phyloP scores from a whole-genome alignment of 2,113 vertebrate species.

The Fukomys damarensis region DNA sequence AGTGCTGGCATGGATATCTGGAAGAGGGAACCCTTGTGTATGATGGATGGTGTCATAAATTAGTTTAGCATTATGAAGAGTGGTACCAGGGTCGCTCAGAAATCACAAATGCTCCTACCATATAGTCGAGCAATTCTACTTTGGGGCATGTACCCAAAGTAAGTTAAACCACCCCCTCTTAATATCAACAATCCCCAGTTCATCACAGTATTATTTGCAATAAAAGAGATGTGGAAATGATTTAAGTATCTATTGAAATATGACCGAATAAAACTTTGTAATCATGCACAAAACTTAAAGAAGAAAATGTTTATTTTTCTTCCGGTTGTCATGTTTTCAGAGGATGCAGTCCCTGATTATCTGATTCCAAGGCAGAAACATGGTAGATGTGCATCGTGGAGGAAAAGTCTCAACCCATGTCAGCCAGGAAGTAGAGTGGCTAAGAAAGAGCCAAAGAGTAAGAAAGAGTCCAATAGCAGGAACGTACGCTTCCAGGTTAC shows the following conservation, averaged over 20 bases:
- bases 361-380: not conserved
- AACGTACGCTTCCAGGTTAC: not conserved
- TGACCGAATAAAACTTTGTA: not conserved
- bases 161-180: not conserved
- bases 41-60: not conserved
- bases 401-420: not conserved
- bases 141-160: not conserved
- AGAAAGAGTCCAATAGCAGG: not conserved
- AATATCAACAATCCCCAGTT: not conserved
- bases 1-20: not conserved
- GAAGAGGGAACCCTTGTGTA: not conserved
- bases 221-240: not conserved
- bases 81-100: not conserved
- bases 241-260: not conserved
- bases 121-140: not conserved
- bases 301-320: not conserved
- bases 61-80: not conserved
- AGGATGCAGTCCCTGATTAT: not conserved
- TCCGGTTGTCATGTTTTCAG: not conserved
- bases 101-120: not conserved
- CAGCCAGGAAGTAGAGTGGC: not conserved
- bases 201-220: not conserved
- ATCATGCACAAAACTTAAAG: not conserved
- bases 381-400: not conserved
- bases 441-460: not conserved